These are phyloP conservation scores for Parauchenoglanis punctatus DNA, from an alignment of 2,797 vertebrate genomes.

Conservation along the genomic window DNA sequence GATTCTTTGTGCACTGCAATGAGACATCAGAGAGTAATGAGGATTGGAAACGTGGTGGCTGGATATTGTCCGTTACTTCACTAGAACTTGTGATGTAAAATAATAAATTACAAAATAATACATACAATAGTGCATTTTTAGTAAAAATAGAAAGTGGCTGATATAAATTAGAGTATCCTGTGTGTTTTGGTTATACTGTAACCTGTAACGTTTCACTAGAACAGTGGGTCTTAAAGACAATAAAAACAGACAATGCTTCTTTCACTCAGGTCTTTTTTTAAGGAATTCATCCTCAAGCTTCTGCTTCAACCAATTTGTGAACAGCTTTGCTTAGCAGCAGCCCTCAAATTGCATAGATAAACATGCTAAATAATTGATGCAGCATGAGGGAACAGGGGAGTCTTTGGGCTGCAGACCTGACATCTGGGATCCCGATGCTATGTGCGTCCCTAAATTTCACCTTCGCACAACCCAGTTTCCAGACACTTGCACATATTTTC, in stretches of 20 bases:
- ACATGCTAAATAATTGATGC: slow-evolving; percentile 80
- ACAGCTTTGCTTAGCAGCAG: slow-evolving; percentile 69
- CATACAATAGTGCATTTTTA: not conserved
- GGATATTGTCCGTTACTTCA: not conserved
- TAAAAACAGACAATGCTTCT: not conserved
- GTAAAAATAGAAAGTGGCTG: not conserved
- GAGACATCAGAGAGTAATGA: not conserved
- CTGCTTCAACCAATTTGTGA: slow-evolving; percentile 70
- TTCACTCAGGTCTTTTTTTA: not conserved
- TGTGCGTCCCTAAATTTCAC: slow-evolving; percentile 12
- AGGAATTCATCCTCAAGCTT: slow-evolving; percentile 56
- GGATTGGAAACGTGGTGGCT: not conserved
- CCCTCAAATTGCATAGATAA: slow-evolving; percentile 79
- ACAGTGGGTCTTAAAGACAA: not conserved
- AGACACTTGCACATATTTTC: not conserved
- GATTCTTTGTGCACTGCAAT: slow-evolving; percentile 7
- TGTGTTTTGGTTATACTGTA: not conserved
- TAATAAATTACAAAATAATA: not conserved
- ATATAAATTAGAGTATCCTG: not conserved
- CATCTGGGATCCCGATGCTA: slow-evolving; percentile 43
- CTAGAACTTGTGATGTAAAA: not conserved
- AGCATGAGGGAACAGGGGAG: slow-evolving; percentile 66
- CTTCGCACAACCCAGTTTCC: slow-evolving; percentile 3
- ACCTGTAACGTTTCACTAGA: not conserved
- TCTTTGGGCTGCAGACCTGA: slow-evolving; percentile 59